Evolutionary conservation across 64 coral and sea anemone species (phyloP), one percentile per base, ranked within the genome.

Genomic region (Catalaphyllia jardinei): DNA sequence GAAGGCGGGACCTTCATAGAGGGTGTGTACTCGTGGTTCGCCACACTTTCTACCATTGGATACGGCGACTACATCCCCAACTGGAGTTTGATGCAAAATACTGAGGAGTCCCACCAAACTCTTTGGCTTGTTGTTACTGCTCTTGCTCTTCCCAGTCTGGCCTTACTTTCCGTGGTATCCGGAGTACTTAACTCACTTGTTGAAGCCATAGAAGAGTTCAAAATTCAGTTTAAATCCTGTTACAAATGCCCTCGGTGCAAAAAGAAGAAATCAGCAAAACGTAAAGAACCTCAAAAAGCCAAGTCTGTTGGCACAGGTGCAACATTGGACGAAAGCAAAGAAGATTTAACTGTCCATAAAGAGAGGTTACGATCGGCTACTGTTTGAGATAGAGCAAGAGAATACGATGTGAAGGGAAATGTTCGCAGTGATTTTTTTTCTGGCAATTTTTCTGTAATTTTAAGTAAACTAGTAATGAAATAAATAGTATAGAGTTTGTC

Each of bases 1-100:
- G 89, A 91, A 10, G 71, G 22, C 54, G 84, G 89, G 79, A 85
- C 67, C 2, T 74, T 91, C 73, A 79, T 84, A 28, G 79, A 91
- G 28, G 89, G 89, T 4, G n/a, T 91, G 5, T 91, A 91, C 33
- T 72, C 72, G 22, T 85, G 29, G 15, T 91, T 91, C 9, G 72
- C 83, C 13, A 84, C 69, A 27, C 55, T 91, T 12, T 85, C 89
- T 9, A 91, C 89, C 4, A 91, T 91, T 16, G 89, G 89, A 2
- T 91, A 84, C 24, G 89, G 89, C 27, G 79, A 91, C 28, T 91
- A 91, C 24, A 24, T 91, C 30, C 30, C 75, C 3, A 19, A 0
- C 19, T 78, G 38, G 75, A 78, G 20, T 51, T 9, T 52, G 20
- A 22, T 78, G 17, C 20, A 11, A 25, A 12, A 52, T 24, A 39